Conservation (phyloP, 2,113 vertebrate species). For the Malurus melanocephalus region DNA sequence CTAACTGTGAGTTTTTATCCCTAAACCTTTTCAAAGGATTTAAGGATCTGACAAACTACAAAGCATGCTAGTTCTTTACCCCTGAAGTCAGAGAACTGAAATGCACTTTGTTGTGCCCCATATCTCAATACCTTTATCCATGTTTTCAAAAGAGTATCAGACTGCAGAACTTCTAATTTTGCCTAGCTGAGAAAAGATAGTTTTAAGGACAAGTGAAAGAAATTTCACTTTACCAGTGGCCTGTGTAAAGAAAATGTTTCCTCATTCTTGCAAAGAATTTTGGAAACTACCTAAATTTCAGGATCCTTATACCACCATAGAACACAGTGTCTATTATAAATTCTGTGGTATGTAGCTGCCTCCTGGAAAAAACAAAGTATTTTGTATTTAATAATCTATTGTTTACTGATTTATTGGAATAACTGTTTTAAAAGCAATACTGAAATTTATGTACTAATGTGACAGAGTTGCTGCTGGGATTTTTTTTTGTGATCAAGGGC, state of each 20-base stretch:
- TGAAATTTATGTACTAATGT: not conserved
- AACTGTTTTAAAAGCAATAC: not conserved
- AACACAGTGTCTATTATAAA: not conserved
- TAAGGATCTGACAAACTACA: slow-evolving; percentile 49
- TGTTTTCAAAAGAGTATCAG: not conserved
- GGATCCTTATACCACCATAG: not conserved
- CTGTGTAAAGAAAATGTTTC: not conserved
- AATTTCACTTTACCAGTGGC: not conserved
- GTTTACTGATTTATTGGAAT: not conserved
- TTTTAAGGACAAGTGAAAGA: not conserved
- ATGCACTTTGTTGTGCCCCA: not conserved
- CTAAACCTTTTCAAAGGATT: slow-evolving; percentile 57
- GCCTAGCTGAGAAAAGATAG: not conserved
- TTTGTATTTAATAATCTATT: not conserved
- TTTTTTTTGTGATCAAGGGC: not conserved
- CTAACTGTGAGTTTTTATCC: slow-evolving; percentile 18
- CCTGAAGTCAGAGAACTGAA: not conserved
- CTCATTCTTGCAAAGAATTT: not conserved
- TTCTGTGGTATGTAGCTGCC: not conserved
- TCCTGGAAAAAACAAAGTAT: not conserved
- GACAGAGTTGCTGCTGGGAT: not conserved
- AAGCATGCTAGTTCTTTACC: slow-evolving; percentile 28
- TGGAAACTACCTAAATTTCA: not conserved
- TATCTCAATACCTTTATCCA: not conserved
- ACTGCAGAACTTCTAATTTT: not conserved